Evolutionary conservation across 2,797 vertebrate species (phyloP), one percentile per base, ranked within the genome.

Genomic region (Aphelocoma californica): DNA sequence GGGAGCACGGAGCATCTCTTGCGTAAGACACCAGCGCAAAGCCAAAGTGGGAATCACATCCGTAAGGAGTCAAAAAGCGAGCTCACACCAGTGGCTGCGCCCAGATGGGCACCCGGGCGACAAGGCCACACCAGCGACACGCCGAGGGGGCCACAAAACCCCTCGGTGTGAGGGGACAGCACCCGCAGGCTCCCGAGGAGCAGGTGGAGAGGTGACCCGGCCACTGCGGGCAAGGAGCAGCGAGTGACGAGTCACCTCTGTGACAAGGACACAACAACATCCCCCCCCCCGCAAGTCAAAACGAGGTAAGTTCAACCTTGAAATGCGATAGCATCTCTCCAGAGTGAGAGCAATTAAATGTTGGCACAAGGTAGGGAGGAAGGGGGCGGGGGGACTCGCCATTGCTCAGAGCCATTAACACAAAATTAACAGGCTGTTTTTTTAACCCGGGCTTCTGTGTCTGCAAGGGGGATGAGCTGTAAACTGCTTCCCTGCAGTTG

Each of bases 241-340:
- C 12, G 42, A 86, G 64, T 0, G 26, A 79, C 12, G 14, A 67
- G 69, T 56, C 87, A 23, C 90, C 85, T 79, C 17, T 7, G 50
- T 1, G 66, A 75, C 62, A 90, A 92, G 66, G 88, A 51, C 82
- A 57, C 29, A 3, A 9, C 44, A 19, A 19, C 45, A 42, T 40
- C 36, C 26, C 16, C 31, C 20, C 20, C 8, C 40, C 21, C 4
- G 29, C 44, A 12, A 70, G 87, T 10, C 36, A 25, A 18, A 80
- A 51, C 79, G 29, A 45, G 66, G 4, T 5, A 85, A 73, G 25
- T 58, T 81, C 92, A 89, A 71, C 94, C 92, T 96, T 94, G 92
- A 87, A 86, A 91, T 0, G 70, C 94, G 92, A 95, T 74, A 89
- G 48, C 85, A 92, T 91, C 90, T 92, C 84, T 83, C 57, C 69